Evolutionary conservation across 2,113 vertebrate species (phyloP).

Genomic region (Ariopsis seemanni): DNA sequence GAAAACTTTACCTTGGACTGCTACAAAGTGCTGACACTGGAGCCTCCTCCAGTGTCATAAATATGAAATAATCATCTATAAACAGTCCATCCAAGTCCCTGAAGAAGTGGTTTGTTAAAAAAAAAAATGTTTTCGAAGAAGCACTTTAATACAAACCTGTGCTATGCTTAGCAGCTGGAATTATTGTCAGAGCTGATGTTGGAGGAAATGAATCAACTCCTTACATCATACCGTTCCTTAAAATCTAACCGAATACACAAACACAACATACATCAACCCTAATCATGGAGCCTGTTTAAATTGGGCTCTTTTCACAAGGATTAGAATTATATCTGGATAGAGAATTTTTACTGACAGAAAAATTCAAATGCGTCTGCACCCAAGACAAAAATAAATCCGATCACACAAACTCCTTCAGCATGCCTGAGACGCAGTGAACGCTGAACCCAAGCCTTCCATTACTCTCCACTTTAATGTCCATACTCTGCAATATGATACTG

Average conservation of each 20-base stretch:
- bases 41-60: no score
- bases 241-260: background rate
- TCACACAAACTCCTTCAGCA: background rate
- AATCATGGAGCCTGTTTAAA: background rate
- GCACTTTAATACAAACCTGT: background rate
- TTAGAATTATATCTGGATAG: background rate
- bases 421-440: background rate
- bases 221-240: background rate
- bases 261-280: background rate
- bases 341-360: background rate
- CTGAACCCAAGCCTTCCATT: background rate
- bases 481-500: background rate
- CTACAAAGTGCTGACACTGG: no score
- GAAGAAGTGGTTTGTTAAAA: background rate
- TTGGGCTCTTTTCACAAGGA: background rate
- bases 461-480: background rate
- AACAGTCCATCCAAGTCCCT: background rate
- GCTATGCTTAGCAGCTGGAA: background rate
- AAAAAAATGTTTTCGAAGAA: background rate
- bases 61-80: no score
- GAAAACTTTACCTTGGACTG: no score
- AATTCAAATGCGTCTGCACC: background rate
- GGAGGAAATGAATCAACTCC: background rate
- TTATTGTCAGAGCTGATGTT: background rate
- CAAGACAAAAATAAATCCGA: constrained; percentile 5